Percentiles rank a stretch among this genome's conserved stretches.
Evolutionary conservation across 2,113 vertebrate species (phyloP).

Genomic region (Telmatochromis bifrenatus): DNA sequence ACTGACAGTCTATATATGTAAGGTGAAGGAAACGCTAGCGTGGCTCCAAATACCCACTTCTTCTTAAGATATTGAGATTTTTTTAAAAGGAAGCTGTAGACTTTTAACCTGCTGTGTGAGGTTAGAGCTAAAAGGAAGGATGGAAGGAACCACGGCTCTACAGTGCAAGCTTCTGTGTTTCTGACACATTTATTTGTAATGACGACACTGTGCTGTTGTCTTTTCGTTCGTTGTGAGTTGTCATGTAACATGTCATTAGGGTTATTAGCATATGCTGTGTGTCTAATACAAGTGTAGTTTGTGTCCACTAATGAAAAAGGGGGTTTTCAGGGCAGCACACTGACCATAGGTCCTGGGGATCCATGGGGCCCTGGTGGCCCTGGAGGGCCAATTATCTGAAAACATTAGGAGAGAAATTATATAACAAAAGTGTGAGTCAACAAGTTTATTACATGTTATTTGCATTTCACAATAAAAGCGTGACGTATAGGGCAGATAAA

Average conservation of each 20-base stretch:
- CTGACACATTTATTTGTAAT: not conserved
- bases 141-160: not conserved
- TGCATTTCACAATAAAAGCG: not conserved
- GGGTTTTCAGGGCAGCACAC: constrained; percentile 1
- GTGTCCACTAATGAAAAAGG: not conserved
- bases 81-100: not conserved
- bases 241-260: not conserved
- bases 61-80: not conserved
- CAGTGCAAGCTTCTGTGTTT: not conserved
- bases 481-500: not conserved
- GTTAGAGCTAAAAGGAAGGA: not conserved
- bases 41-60: not conserved
- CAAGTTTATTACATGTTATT: not conserved
- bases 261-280: not conserved
- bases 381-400: constrained; percentile 86
- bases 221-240: not conserved
- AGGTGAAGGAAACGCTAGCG: not conserved
- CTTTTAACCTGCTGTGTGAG: not conserved
- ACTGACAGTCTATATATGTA: not conserved
- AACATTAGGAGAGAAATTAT: not conserved
- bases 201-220: not conserved
- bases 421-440: not conserved
- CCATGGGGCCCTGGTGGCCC: constrained; percentile 89
- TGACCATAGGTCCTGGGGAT: constrained; percentile 95
- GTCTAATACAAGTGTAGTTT: not conserved